Conservation (phyloP, 2,888 invertebrate species). For the Erebia epiphron region DNA sequence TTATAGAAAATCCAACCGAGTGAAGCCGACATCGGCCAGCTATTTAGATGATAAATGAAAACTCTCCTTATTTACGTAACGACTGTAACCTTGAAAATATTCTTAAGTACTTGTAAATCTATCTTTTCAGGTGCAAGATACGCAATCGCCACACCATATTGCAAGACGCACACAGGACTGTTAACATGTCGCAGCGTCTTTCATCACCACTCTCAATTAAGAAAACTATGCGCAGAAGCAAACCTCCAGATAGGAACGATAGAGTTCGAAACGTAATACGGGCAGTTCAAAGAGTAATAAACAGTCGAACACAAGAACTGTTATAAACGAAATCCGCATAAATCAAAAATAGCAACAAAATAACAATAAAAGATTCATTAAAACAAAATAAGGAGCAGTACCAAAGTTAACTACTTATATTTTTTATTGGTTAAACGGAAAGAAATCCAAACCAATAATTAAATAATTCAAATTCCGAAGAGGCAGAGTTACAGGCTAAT, state of each 20-base stretch:
- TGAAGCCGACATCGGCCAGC: too few species aligned
- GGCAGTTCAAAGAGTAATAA: background rate
- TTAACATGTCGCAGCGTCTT: constrained; percentile 67
- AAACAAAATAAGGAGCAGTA: background rate
- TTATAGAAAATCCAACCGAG: too few species aligned
- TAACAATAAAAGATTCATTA: background rate
- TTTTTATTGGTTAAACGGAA: background rate
- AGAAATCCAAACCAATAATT: background rate
- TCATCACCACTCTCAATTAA: constrained; percentile 50
- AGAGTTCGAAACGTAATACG: constrained; percentile 33
- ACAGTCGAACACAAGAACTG: constrained; percentile 41
- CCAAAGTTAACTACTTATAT: background rate
- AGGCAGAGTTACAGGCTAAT: constrained; percentile 29
- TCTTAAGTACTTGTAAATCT: constrained; percentile 1
- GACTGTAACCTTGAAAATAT: background rate
- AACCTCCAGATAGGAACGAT: constrained; percentile 70
- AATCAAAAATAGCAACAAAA: background rate
- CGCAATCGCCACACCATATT: constrained; percentile 42
- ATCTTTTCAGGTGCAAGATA: constrained; percentile 38
- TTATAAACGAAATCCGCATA: constrained; percentile 41
- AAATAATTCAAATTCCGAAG: constrained; percentile 49
- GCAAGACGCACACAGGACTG: constrained; percentile 42
- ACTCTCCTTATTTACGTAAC: too few species aligned
- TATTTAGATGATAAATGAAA: background rate
- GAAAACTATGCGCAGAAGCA: constrained; percentile 66